Evolutionary conservation across 2,113 vertebrate genomes (phyloP).

Genomic region (Chrysemys picta): DNA sequence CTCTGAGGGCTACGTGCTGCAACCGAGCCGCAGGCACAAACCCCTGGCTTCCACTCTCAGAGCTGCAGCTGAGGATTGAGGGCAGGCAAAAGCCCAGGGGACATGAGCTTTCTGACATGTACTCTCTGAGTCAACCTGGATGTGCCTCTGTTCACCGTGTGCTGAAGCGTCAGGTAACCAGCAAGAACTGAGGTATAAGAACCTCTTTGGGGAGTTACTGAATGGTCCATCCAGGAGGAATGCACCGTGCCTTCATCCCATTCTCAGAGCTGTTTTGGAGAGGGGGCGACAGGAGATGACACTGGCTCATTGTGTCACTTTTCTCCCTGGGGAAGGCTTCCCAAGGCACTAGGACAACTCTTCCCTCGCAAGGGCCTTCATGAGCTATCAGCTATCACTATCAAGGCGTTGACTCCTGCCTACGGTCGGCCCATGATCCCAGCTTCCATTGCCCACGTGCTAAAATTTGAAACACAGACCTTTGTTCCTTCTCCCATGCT

Average conservation of each 20-base stretch:
- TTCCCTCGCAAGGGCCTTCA: not conserved
- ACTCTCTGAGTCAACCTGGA: not conserved
- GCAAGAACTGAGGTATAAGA: not conserved
- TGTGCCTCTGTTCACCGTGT: fast-evolving
- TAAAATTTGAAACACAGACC: not conserved
- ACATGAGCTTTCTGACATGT: fast-evolving
- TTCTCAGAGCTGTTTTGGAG: not conserved
- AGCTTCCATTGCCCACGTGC: not conserved
- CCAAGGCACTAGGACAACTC: not conserved
- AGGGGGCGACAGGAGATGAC: not conserved
- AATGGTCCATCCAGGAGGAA: not conserved
- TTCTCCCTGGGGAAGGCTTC: not conserved
- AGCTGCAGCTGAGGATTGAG: not conserved
- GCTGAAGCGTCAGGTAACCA: fast-evolving
- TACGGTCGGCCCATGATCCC: not conserved
- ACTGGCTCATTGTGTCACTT: not conserved
- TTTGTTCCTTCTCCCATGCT: not conserved
- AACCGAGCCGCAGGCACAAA: not conserved
- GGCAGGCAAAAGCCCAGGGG: not conserved
- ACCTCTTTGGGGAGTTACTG: not conserved
- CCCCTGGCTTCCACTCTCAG: not conserved
- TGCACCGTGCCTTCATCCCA: not conserved
- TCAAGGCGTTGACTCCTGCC: not conserved
- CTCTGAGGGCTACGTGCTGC: not conserved
- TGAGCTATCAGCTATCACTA: not conserved